Percentiles rank a stretch among this genome's conserved stretches.
phyloP scores from a whole-genome alignment of 2,888 invertebrate species.

The Dioctria rufipes region DNA sequence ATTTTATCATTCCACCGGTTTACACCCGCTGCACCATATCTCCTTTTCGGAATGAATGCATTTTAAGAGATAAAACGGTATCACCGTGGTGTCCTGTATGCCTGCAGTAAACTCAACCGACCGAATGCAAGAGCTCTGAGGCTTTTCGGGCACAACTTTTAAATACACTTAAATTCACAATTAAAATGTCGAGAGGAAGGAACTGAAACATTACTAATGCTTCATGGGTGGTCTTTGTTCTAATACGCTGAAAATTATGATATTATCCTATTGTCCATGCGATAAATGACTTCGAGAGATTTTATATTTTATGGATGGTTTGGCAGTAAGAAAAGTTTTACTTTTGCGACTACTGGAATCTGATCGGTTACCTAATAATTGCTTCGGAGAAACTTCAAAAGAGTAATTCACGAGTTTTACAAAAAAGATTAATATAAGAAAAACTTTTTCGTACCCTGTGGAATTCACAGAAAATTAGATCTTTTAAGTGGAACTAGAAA shows the following conservation, averaged over 20 bases:
- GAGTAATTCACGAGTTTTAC: too few species aligned
- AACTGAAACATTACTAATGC: constrained; percentile 47
- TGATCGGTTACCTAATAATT: too few species aligned
- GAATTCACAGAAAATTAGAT: too few species aligned
- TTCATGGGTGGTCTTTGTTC: constrained; percentile 38
- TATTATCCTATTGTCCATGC: constrained; percentile 39
- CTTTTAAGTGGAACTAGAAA: too few species aligned
- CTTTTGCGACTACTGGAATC: too few species aligned
- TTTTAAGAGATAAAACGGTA: constrained; percentile 45
- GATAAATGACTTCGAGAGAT: constrained; percentile 29
- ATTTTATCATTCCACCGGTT: constrained; percentile 43
- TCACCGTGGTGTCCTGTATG: constrained; percentile 8
- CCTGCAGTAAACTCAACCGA: constrained; percentile 16
- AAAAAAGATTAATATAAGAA: too few species aligned
- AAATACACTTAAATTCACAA: constrained; percentile 48
- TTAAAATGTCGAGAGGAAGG: constrained; percentile 42
- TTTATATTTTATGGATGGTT: not conserved
- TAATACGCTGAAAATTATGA: constrained; percentile 43
- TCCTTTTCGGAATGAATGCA: constrained; percentile 41
- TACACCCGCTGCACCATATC: not conserved
- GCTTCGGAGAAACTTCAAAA: too few species aligned
- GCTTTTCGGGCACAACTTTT: constrained; percentile 35
- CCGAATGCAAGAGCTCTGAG: constrained; percentile 10
- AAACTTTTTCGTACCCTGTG: too few species aligned
- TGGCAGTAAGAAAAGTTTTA: too few species aligned